Evolutionary conservation across 2,797 vertebrate genomes (phyloP).

Genomic region (Gymnothorax javanicus): DNA sequence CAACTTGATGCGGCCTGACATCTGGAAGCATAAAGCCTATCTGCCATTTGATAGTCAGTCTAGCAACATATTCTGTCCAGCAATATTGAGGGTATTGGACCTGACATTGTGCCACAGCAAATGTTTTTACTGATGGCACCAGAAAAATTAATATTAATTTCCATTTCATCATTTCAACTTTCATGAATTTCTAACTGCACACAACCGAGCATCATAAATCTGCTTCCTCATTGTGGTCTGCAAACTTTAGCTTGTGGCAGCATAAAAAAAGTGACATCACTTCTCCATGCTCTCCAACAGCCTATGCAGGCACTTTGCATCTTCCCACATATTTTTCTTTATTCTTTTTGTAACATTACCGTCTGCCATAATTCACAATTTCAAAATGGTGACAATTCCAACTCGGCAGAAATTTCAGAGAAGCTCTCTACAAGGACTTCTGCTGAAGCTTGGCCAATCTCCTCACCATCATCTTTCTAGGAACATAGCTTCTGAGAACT

Average conservation of each 20-base stretch:
- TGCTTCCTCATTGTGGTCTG: neutral
- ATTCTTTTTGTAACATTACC: neutral
- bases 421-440: constrained; percentile 24
- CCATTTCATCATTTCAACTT: neutral
- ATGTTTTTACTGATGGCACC: neutral
- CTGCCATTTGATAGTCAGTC: neutral
- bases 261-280: neutral
- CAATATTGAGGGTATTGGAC: neutral
- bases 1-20: neutral
- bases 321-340: neutral
- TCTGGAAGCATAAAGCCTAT: neutral
- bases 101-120: neutral
- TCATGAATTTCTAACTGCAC: neutral
- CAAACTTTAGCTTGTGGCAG: neutral
- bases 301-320: neutral
- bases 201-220: neutral
- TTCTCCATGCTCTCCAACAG: neutral
- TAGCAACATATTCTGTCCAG: neutral
- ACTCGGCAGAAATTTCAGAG: neutral
- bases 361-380: neutral
- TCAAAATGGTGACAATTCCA: neutral
- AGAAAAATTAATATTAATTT: neutral
- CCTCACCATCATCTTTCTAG: neutral
- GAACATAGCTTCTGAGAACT: neutral
- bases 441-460: neutral